A percentile compares a stretch with the other conserved stretches of the same genome.
Conservation (phyloP, 2,888 invertebrate genomes). For the Eristalis pertinax region DNA sequence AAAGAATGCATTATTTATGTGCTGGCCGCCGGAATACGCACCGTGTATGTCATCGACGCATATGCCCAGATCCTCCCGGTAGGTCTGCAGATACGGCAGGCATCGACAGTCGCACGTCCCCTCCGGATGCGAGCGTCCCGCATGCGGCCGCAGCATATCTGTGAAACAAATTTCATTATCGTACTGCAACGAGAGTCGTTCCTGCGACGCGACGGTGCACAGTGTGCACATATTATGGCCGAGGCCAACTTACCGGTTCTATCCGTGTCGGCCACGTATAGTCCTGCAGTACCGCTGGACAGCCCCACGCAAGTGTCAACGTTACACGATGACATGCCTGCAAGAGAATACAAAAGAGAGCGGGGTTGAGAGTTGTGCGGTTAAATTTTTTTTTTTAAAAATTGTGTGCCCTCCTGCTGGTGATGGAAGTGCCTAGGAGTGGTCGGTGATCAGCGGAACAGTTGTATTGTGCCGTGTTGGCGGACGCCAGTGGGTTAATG, state of each 20-base stretch:
- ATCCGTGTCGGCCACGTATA: slow-evolving; percentile 75
- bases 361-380: slow-evolving; percentile 48
- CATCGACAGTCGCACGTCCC: slow-evolving; percentile 88
- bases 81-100: slow-evolving; percentile 88
- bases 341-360: slow-evolving; percentile 5
- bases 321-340: slow-evolving; percentile 79
- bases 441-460: slow-evolving; percentile 2
- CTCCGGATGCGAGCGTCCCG: slow-evolving; percentile 75
- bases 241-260: slow-evolving; percentile 77
- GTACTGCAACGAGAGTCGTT: slow-evolving; percentile 20
- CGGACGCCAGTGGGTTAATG: slow-evolving; percentile 59
- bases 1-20: slow-evolving; percentile 6
- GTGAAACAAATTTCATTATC: slow-evolving; percentile 66
- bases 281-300: slow-evolving; percentile 81
- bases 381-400: not conserved
- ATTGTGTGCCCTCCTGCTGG: not conserved
- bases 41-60: slow-evolving; percentile 94
- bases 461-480: not conserved
- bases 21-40: slow-evolving; percentile 80
- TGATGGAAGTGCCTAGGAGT: slow-evolving; percentile 47
- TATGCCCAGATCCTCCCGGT: slow-evolving; percentile 91
- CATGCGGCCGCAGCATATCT: slow-evolving; percentile 62
- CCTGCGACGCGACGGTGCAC: not conserved
- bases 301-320: slow-evolving; percentile 81
- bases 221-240: not conserved